Evolutionary conservation across 2,113 vertebrate species (phyloP).

Genomic region (Donacobius atricapilla): DNA sequence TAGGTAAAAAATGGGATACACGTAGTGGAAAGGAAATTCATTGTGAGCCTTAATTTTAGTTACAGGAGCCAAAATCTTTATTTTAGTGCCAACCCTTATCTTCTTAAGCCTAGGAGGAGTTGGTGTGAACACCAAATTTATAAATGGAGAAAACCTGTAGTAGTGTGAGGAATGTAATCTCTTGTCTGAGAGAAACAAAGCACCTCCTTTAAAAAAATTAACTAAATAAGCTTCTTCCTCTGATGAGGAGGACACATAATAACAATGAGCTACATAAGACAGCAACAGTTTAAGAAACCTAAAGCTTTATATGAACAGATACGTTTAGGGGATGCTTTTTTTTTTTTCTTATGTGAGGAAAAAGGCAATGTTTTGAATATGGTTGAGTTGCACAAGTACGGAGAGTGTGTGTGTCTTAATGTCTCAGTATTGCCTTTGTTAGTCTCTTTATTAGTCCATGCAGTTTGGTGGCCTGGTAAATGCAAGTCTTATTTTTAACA

Average conservation of each 20-base stretch:
- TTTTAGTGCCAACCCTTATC: conserved; percentile 53
- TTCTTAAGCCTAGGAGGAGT: conserved; percentile 5
- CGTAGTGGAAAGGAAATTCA: background rate
- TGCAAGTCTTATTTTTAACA: conserved; percentile 68
- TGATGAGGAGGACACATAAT: background rate
- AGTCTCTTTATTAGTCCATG: conserved; percentile 48
- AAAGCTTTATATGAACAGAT: conserved; percentile 58
- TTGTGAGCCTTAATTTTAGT: conserved; percentile 68
- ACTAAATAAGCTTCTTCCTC: background rate
- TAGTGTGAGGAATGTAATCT: conserved; percentile 38
- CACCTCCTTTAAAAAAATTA: background rate
- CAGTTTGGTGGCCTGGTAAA: conserved; percentile 63
- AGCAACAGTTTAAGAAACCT: background rate
- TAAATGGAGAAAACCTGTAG: background rate
- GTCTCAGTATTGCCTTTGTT: conserved; percentile 66
- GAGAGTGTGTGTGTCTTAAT: conserved; percentile 57
- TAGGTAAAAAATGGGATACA: background rate
- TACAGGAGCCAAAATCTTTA: conserved; percentile 54
- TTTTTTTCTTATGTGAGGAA: background rate
- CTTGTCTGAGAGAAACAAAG: conserved; percentile 33
- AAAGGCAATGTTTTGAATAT: conserved; percentile 46
- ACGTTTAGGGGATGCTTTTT: conserved; percentile 35
- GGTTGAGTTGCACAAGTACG: conserved; percentile 59
- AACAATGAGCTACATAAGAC: background rate
- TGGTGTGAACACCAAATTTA: conserved; percentile 5